A percentile compares a stretch with the other conserved stretches of the same genome.
Evolutionary conservation across 2,888 invertebrate genomes (phyloP).

Genomic region (Sclerodermus sp.): DNA sequence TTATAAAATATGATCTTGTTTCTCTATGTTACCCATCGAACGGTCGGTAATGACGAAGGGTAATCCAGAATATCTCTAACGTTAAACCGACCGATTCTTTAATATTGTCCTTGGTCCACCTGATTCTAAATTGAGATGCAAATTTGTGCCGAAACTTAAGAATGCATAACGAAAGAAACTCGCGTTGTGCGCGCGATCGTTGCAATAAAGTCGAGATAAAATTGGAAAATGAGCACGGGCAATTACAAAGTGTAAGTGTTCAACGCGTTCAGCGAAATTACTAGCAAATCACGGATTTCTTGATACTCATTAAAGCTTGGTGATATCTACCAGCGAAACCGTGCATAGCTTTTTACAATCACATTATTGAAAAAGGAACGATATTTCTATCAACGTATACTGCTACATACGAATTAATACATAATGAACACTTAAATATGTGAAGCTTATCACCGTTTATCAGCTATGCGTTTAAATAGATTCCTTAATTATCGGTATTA

Average conservation of each 20-base stretch:
- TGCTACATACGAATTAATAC: no score
- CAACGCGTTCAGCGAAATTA: no score
- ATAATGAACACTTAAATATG: neutral
- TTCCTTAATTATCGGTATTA: neutral
- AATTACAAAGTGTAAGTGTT: no score
- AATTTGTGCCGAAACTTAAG: neutral
- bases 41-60: constrained; percentile 14
- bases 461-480: neutral
- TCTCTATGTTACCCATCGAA: constrained; percentile 8
- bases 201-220: no score
- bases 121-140: constrained; percentile 16
- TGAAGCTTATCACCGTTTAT: neutral
- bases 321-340: no score
- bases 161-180: neutral
- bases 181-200: no score
- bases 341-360: no score
- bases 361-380: no score
- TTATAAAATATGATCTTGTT: constrained; percentile 28
- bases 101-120: constrained; percentile 40
- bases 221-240: no score
- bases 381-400: no score
- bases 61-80: neutral
- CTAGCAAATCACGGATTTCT: no score
- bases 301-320: no score
- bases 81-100: constrained; percentile 15